Evolutionary conservation across 2,113 vertebrate species (phyloP), one percentile per base, ranked within the genome.

Genomic region (Eidolon helvum): DNA sequence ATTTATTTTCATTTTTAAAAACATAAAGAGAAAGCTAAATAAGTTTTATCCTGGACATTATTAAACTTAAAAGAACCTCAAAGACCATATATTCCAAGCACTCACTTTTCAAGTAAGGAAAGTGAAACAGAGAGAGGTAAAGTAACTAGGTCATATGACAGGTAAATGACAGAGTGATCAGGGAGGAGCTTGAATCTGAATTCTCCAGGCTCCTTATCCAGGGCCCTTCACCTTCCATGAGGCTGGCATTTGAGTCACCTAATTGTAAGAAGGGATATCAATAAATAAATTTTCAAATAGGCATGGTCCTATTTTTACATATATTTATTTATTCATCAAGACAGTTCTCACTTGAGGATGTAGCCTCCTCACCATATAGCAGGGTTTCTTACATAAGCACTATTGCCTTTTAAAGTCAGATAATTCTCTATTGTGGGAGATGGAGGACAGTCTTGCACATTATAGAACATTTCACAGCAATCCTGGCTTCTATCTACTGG

Each of bases 1-100:
- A 38, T 12, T 96, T 38, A 59, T n/a, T 85, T 63, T 82, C 33
- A 77, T 77, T 95, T 92, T 85, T 16, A 69, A 69, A 45, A 92
- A 90, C 61, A 71, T 4, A 22, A 78, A 48, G 77, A 65, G 30
- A 66, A 55, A 74, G 18, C 38, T 50, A 94, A 68, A 82, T 65
- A 66, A 63, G 61, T 40, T 75, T 75, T 50, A 48, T 53, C 55
- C 16, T 6, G 15, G 38, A 8, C n/a, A 87, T 18, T 45, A 48
- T 33, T 71, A 53, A 61, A 48, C 45, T 38, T 28, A 16, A 91
- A 94, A 90, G n/a, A 40, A 45, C 30, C 53, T 85, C 28, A 63
- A 59, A 26, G 21, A 59, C 5, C 61, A 50, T 59, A 35, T 35
- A 68, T 9, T 38, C 53, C 33, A 66, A 45, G 69, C 11, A 48